Conservation (phyloP, 2,888 invertebrate species). For the Luperina testacea region DNA sequence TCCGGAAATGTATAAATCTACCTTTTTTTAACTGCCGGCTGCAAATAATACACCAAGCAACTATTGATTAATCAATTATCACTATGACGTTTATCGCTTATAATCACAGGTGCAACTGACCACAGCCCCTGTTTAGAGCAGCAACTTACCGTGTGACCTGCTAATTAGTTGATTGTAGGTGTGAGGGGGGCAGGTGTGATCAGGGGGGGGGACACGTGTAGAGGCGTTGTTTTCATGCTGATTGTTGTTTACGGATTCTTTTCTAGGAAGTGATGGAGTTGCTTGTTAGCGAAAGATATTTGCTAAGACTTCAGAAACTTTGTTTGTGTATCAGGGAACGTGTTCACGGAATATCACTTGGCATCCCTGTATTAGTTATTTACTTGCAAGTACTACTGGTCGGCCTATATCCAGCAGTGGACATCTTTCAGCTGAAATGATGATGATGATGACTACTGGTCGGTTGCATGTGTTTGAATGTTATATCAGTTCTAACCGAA, state of each 20-base stretch:
- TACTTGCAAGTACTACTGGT: background rate
- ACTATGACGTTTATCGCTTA: background rate
- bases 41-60: background rate
- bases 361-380: background rate
- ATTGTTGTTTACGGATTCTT: slow-evolving; percentile 33
- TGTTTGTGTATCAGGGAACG: slow-evolving; percentile 8
- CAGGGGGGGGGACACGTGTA: slow-evolving; percentile 26
- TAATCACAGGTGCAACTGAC: slow-evolving; percentile 3
- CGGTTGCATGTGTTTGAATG: background rate
- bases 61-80: slow-evolving; percentile 11
- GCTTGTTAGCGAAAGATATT: background rate
- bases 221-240: background rate
- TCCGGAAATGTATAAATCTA: background rate
- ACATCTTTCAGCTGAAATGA: no score
- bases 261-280: slow-evolving; percentile 28
- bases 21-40: background rate
- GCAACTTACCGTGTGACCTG: background rate
- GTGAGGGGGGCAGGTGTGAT: background rate
- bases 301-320: slow-evolving; percentile 7
- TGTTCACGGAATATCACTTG: background rate
- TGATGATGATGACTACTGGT: no score
- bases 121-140: background rate
- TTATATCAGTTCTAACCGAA: background rate
- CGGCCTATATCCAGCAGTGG: no score
- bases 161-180: slow-evolving; percentile 30